phyloP scores from a whole-genome alignment of 2,888 invertebrate genomes.

The Campopleginae sp. region DNA sequence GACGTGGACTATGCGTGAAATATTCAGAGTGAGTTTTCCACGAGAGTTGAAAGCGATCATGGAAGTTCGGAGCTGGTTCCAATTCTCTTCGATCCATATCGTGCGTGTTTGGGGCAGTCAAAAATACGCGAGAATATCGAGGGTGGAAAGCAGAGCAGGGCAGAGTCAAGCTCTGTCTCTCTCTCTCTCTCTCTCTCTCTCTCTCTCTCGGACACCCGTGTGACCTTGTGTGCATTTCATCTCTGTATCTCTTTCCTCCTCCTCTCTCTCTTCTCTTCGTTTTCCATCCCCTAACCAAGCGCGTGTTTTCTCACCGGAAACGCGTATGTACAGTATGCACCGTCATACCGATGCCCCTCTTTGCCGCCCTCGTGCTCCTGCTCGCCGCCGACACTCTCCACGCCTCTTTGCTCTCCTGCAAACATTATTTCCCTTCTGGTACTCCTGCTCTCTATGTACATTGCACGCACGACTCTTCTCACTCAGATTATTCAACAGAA shows the following conservation, averaged over 20 bases:
- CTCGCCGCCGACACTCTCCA: slow-evolving; percentile 4
- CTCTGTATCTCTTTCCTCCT: slow-evolving; percentile 67
- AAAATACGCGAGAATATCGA: slow-evolving; percentile 52
- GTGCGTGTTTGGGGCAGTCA: slow-evolving; percentile 50
- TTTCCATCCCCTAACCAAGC: slow-evolving; percentile 35
- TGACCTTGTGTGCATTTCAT: slow-evolving; percentile 80
- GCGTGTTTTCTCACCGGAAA: slow-evolving; percentile 76
- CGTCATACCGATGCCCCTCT: slow-evolving; percentile 76
- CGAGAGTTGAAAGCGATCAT: slow-evolving; percentile 61
- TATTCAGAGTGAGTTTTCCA: slow-evolving; percentile 57
- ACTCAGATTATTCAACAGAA: slow-evolving; percentile 60
- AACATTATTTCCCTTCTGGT: slow-evolving; percentile 47
- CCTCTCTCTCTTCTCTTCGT: slow-evolving; percentile 12
- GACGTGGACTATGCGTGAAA: slow-evolving; percentile 52
- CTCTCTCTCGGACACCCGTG: slow-evolving; percentile 74
- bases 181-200: slow-evolving; percentile 10
- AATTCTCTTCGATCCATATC: slow-evolving; percentile 3
- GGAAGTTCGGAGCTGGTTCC: slow-evolving; percentile 31
- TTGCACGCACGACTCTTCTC: slow-evolving; percentile 57
- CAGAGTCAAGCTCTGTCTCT: background rate
- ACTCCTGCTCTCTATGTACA: slow-evolving; percentile 20
- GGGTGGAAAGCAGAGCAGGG: background rate
- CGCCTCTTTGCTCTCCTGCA: slow-evolving; percentile 34
- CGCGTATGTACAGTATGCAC: slow-evolving; percentile 79
- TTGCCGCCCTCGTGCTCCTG: slow-evolving; percentile 30